Percentiles rank a stretch among this genome's conserved stretches.
phyloP scores from a whole-genome alignment of 2,888 invertebrate species.

The Trilocha varians region DNA sequence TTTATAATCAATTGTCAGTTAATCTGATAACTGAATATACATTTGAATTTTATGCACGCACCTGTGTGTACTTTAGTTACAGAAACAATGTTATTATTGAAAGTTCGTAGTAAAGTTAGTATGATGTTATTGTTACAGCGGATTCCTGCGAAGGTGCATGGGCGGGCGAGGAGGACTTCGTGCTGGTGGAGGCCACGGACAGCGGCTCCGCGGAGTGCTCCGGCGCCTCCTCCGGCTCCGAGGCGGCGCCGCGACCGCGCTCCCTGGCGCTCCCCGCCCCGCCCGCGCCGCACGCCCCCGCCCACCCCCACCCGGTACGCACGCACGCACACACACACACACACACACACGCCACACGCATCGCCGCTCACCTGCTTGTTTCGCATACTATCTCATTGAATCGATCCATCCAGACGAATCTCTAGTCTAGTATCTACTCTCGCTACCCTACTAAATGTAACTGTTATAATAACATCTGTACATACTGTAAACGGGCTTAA shows the following conservation, averaged over 20 bases:
- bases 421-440: neutral
- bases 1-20: no score
- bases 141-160: conserved; percentile 65
- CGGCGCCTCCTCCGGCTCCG: conserved; percentile 47
- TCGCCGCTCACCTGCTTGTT: neutral
- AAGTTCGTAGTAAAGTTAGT: neutral
- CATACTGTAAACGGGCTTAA: no score
- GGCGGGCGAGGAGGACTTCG: conserved; percentile 88
- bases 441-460: no score
- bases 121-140: conserved; percentile 31
- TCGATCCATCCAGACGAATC: neutral
- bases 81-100: no score
- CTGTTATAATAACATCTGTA: no score
- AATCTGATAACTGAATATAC: no score
- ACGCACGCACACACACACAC: neutral
- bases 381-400: neutral
- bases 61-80: no score
- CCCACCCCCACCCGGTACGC: neutral
- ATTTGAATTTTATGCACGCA: no score
- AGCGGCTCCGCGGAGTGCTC: conserved; percentile 66
- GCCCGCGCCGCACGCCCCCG: conserved; percentile 10
- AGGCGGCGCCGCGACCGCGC: conserved; percentile 57
- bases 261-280: conserved; percentile 40
- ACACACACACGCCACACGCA: conserved; percentile 8
- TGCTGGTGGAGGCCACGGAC: conserved; percentile 83